Percentiles rank a stretch among this genome's conserved stretches.
phyloP scores from a whole-genome alignment of 2,797 vertebrate species.

The Typhlichthys subterraneus region DNA sequence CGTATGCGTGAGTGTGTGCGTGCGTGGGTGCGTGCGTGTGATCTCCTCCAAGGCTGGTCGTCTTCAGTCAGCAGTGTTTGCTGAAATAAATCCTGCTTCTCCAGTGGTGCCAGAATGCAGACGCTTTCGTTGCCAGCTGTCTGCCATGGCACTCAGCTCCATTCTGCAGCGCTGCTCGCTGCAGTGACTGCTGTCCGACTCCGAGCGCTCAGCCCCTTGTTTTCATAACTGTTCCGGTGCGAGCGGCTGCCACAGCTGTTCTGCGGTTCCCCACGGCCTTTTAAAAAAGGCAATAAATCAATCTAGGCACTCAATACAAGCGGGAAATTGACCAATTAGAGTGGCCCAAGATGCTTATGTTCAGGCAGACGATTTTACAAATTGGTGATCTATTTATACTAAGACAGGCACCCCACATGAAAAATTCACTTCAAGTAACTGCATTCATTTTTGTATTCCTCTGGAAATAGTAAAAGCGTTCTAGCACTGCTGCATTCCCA shows the following conservation, averaged over 20 bases:
- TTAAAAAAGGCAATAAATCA: constrained; percentile 89
- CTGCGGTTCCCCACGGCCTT: constrained; percentile 77
- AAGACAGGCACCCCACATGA: constrained; percentile 68
- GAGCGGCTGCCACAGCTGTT: constrained; percentile 83
- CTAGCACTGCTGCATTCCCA: constrained; percentile 53
- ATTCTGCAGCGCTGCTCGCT: constrained; percentile 53
- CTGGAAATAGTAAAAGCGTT: constrained; percentile 44
- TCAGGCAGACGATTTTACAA: constrained; percentile 84
- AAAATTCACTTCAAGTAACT: constrained; percentile 69
- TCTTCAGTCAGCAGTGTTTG: constrained; percentile 72
- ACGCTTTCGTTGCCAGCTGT: constrained; percentile 75
- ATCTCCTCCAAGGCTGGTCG: constrained; percentile 64
- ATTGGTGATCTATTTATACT: constrained; percentile 86
- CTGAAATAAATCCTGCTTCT: constrained; percentile 76
- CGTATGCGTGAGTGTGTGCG: no score
- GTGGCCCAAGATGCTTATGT: constrained; percentile 85
- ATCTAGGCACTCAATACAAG: constrained; percentile 86
- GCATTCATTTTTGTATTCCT: constrained; percentile 60
- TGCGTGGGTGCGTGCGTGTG: constrained; percentile 35
- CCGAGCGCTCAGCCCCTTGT: constrained; percentile 73
- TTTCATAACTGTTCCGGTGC: constrained; percentile 77
- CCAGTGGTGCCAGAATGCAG: constrained; percentile 75
- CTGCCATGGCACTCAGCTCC: constrained; percentile 69
- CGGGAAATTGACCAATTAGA: constrained; percentile 89
- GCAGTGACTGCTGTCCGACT: constrained; percentile 69